These are phyloP conservation scores for Lithophane ornitopus DNA, from an alignment of 2,888 invertebrate genomes.

Conservation along the genomic window DNA sequence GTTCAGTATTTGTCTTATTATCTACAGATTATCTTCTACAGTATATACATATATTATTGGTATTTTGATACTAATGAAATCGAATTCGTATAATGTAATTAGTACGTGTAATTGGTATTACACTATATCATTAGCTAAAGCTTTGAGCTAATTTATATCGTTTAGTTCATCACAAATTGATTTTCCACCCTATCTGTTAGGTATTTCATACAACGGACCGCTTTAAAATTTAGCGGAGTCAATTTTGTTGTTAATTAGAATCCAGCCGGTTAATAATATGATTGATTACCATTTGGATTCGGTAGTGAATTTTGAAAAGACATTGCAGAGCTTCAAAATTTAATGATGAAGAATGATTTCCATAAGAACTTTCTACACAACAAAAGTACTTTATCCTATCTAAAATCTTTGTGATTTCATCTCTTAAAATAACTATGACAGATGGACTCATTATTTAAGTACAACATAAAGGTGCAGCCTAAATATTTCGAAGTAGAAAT, in stretches of 20 bases:
- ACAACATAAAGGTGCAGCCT: conserved; percentile 19
- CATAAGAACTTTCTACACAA: conserved; percentile 15
- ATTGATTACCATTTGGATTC: conserved; percentile 16
- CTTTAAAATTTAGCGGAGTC: conserved; percentile 26
- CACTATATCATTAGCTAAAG: conserved; percentile 3
- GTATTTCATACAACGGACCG: background rate
- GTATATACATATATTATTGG: background rate
- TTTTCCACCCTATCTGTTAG: background rate
- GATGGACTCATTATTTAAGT: conserved; percentile 33
- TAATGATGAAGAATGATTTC: conserved; percentile 18
- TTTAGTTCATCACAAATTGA: conserved; percentile 15
- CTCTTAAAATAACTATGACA: conserved; percentile 33
- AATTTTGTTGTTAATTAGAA: conserved; percentile 34
- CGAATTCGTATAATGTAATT: background rate
- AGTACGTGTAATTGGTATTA: background rate
- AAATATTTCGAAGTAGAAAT: conserved; percentile 20
- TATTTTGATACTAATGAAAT: conserved; percentile 10
- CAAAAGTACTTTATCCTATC: conserved; percentile 37
- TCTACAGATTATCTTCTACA: too few relatives aligned
- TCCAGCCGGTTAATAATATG: conserved; percentile 5
- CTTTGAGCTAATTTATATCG: conserved; percentile 11
- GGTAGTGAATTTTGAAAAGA: conserved; percentile 5
- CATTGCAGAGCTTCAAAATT: background rate
- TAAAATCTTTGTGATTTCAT: conserved; percentile 37
- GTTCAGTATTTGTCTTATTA: too few relatives aligned